phyloP scores from a whole-genome alignment of 2,797 vertebrate genomes.

The Loriculus beryllinus region DNA sequence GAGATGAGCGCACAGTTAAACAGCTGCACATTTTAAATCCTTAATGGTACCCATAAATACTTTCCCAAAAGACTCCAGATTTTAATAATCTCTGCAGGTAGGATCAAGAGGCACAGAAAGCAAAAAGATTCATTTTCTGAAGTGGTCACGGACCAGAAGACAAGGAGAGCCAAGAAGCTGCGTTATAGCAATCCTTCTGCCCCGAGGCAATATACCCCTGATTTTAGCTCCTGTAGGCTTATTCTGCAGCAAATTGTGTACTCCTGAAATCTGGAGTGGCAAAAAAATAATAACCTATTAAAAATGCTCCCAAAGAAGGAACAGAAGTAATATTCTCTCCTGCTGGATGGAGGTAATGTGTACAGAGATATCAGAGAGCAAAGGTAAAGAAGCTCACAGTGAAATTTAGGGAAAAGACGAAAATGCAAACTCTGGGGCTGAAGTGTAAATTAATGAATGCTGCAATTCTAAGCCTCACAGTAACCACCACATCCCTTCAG shows the following conservation, averaged over 20 bases:
- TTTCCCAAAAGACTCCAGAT: not conserved
- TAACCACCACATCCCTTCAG: not conserved
- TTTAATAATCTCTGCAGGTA: not conserved
- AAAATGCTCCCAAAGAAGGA: not conserved
- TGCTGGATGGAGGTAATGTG: not conserved
- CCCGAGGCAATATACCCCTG: not conserved
- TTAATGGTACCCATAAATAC: not conserved
- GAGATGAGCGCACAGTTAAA: fast-evolving
- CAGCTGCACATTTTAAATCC: not conserved
- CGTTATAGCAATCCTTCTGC: not conserved
- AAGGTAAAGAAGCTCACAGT: not conserved
- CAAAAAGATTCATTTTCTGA: not conserved
- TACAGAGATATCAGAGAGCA: not conserved
- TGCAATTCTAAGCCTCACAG: not conserved
- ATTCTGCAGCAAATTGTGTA: not conserved
- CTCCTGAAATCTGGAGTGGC: not conserved
- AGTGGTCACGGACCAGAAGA: not conserved
- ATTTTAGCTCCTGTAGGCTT: not conserved
- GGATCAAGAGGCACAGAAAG: not conserved
- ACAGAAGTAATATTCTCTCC: not conserved
- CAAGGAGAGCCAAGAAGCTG: not conserved
- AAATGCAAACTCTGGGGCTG: not conserved
- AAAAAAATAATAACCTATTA: not conserved
- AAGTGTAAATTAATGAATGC: not conserved
- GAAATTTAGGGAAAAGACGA: not conserved